Evolutionary conservation across 1,140 invertebrate genomes (phyloP), one percentile per base, ranked within the genome.

Genomic region (Scaptodrosophila lebanonensis): DNA sequence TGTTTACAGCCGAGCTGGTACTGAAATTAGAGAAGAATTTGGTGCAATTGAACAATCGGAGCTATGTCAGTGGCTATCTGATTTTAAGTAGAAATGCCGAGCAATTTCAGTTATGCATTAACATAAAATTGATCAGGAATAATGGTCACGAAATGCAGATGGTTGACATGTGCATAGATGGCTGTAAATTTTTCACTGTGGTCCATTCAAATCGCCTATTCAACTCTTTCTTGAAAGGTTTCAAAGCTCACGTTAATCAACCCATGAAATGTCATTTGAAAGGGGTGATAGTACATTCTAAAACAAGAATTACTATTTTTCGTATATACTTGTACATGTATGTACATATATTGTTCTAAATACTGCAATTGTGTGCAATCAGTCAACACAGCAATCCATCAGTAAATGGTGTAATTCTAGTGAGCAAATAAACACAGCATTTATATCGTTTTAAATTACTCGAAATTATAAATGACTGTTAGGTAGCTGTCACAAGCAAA

Each of bases 171-270:
- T 17, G 20, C 4, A 5, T 56, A 0, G 25, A 47, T 15, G 20
- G 15, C 9, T 56, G 52, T 8, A 5, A 29, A 16, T 32, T 56
- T 30, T 18, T 36, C 0, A 52, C 11, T 8, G 66, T 43, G 5
- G 13, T 17, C 0, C 67, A 71, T 13, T 42, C 42, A 2, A 62
- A 63, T 66, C 44, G 32, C 1, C n/a, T 72, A n/a, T 33, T 63
- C 2, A 63, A 50, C n/a, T 36, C 58, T 12, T 48, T 66, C 3
- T 30, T 47, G 0, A 59, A 66, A 9, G 66, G 30, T 32, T 38
- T 72, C 3, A 50, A 18, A 2, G 33, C 44, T 5, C 44, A 61
- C 2, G 39, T 42, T 18, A 63, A 62, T 15, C 22, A 11, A 0
- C 12, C 29, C 22, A n/a, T 72, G 0, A 15, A 25, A 7, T 69